phyloP scores from a whole-genome alignment of 2,797 vertebrate genomes.

The Melanotaenia parkinsoni region DNA sequence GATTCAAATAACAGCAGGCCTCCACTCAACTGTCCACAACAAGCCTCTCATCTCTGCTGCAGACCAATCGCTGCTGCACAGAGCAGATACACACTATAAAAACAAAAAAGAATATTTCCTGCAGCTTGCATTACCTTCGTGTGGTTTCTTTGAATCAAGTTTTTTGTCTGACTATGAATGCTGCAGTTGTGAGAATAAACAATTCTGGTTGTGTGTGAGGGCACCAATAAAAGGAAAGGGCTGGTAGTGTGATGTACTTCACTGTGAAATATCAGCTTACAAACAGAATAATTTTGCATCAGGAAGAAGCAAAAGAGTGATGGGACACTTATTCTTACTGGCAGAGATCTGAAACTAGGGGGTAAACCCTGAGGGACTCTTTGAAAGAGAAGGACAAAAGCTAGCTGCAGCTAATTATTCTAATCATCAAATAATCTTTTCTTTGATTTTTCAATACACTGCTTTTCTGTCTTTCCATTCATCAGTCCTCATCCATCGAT shows the following conservation, averaged over 20 bases:
- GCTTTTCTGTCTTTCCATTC: too few relatives aligned
- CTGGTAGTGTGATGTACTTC: neutral
- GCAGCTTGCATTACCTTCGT: neutral
- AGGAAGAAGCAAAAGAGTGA: neutral
- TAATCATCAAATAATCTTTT: neutral
- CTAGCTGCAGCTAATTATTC: neutral
- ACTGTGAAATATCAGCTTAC: slow-evolving; percentile 7
- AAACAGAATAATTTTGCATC: neutral
- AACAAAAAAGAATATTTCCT: neutral
- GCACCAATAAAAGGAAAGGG: neutral
- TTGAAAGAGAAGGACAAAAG: neutral
- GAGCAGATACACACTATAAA: slow-evolving; percentile 3
- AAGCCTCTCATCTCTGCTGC: slow-evolving; percentile 24
- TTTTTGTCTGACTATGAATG: slow-evolving; percentile 10
- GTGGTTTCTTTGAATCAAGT: neutral
- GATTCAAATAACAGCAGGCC: slow-evolving; percentile 44
- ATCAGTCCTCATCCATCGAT: too few relatives aligned
- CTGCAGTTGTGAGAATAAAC: neutral
- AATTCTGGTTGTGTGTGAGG: slow-evolving; percentile 1
- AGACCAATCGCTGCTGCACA: slow-evolving; percentile 7
- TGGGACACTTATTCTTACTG: neutral
- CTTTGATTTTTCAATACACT: neutral
- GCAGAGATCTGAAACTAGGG: neutral
- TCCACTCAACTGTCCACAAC: slow-evolving; percentile 27
- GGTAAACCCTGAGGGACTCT: neutral